These are phyloP conservation scores for Callocephalon fimbriatum DNA, from an alignment of 2,113 vertebrate genomes.

Conservation along the genomic window DNA sequence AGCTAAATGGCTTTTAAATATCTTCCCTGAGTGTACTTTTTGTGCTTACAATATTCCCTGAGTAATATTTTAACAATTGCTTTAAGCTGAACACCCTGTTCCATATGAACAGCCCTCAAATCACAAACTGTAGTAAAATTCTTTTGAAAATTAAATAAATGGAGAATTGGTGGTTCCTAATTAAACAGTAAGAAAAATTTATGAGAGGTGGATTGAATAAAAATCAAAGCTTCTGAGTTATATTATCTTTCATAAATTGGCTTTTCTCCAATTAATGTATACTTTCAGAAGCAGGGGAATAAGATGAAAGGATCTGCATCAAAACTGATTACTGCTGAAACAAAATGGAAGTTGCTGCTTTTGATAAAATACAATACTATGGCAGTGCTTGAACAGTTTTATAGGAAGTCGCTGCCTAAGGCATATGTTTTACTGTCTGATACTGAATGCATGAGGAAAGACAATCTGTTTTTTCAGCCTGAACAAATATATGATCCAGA, in stretches of 20 bases:
- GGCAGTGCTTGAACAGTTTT: slow-evolving; percentile 26
- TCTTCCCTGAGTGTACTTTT: background rate
- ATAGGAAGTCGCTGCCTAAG: slow-evolving; percentile 1
- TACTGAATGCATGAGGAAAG: slow-evolving; percentile 24
- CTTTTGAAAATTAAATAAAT: slow-evolving; percentile 43
- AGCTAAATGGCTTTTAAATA: background rate
- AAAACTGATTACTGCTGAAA: slow-evolving; percentile 40
- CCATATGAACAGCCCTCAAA: background rate
- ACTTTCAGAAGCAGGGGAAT: background rate
- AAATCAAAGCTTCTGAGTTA: slow-evolving; percentile 25
- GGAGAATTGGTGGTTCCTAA: slow-evolving; percentile 40
- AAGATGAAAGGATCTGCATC: slow-evolving; percentile 37
- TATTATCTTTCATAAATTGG: slow-evolving; percentile 31
- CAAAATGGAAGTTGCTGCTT: slow-evolving; percentile 36
- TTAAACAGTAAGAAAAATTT: slow-evolving; percentile 44
- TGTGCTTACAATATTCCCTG: background rate
- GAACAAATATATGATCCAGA: slow-evolving; percentile 18
- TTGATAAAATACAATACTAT: slow-evolving; percentile 12
- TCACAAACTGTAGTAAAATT: slow-evolving; percentile 11
- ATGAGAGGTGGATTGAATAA: slow-evolving; percentile 15
- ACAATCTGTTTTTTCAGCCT: slow-evolving; percentile 22
- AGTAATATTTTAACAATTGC: background rate
- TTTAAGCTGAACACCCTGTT: background rate
- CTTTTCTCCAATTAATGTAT: slow-evolving; percentile 44
- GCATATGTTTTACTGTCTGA: slow-evolving; percentile 24